Base-by-base conservation (phyloP, 2,113 vertebrate genomes). In the Tragelaphus strepsiceros region DNA sequence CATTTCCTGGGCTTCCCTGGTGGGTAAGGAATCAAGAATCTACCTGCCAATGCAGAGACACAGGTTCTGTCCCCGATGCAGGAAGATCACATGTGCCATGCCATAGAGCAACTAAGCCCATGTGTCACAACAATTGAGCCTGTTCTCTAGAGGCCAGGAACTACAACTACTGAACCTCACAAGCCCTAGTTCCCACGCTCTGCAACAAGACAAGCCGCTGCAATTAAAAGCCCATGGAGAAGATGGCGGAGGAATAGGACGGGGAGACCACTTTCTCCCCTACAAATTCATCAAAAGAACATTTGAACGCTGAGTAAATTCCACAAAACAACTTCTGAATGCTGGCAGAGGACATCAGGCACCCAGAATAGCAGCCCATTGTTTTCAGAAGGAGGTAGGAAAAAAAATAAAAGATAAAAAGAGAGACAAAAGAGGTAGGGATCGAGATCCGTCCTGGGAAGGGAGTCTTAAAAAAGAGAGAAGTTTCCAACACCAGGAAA, bases 211-310 rank as follows among this genome's bases (percentile, higher is more conserved):
- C 16, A 67, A 67, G 62, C 32, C 2, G 0, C 62, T n/a, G 62
- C 32, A 67, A 67, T 35, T 71, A 35, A 71, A 71, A 5, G 17
- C n/a, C 17, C n/a, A 21, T 21, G 64, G 64, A 35, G 26, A 30
- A 61, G 28, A 62, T 30, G 12, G 28, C 0, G 6, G 59, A 15
- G 28, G 59, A 15, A 30, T 6, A 62, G 13, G 2, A 62, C 0
- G 1, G 28, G 28, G 13, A 62, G 59, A 30, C 59, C 59, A 62
- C 28, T 30, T 62, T 62, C 59, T 62, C 12, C 59, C 28, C 6
- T 2, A 30, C 59, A 62, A 15, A 30, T 62, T 30, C 59, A 62
- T 30, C 28, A 62, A 62, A 62, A 62, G 59, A 30, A 30, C 13
- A 30, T 14, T 30, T 62, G 12, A 30, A 61, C 1, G 26, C 1